Evolutionary conservation across 2,113 vertebrate genomes (phyloP).

Genomic region (Phrynocephalus versicolor): DNA sequence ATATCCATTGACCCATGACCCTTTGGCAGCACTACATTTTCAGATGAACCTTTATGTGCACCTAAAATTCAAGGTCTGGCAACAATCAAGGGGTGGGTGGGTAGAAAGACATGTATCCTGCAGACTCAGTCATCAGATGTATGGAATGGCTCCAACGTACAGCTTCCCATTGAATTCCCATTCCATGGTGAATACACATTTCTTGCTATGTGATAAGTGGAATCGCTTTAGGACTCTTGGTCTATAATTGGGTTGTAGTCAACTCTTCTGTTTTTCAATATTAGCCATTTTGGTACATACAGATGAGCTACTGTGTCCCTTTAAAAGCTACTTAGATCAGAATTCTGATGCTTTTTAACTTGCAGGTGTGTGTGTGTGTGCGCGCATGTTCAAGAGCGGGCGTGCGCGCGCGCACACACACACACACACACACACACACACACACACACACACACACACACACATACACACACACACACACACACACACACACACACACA

Average conservation of each 20-base stretch:
- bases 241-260: neutral
- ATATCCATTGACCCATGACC: neutral
- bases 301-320: slow-evolving; percentile 31
- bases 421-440: too few species aligned
- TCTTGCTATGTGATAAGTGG: neutral
- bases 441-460: too few species aligned
- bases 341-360: too few species aligned
- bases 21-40: neutral
- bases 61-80: neutral
- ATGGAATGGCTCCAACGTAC: neutral
- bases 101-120: neutral
- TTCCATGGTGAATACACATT: neutral
- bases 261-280: neutral
- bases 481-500: too few species aligned
- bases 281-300: slow-evolving; percentile 1
- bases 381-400: too few species aligned
- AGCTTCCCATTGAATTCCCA: neutral
- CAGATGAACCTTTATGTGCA: neutral
- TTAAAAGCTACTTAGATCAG: slow-evolving; percentile 2
- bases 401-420: too few species aligned
- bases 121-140: neutral
- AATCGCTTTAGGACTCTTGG: neutral
- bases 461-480: too few species aligned
- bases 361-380: too few species aligned
- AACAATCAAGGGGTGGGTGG: neutral